Evolutionary conservation across 2,113 vertebrate species (phyloP).

Genomic region (Bos javanicus): DNA sequence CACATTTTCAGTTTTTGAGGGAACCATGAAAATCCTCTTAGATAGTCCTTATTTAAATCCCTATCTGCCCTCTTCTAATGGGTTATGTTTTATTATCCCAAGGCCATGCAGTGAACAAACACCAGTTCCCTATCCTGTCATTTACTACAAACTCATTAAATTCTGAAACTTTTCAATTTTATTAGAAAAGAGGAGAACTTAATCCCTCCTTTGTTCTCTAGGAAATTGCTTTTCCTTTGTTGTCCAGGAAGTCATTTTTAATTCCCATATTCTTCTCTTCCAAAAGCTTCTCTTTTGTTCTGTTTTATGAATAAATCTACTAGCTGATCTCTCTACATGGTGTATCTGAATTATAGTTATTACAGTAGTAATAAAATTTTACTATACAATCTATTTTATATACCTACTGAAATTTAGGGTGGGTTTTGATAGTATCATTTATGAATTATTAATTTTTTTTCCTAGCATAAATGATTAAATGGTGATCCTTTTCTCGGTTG

Average conservation of each 20-base stretch:
- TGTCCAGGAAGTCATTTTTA: not conserved
- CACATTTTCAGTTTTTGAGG: not conserved
- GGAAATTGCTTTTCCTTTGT: not conserved
- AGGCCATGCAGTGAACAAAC: not conserved
- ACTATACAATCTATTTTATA: not conserved
- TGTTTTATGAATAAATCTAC: slow-evolving; percentile 3
- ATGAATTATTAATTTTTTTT: slow-evolving; percentile 8
- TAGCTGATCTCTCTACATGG: not conserved
- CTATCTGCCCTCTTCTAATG: not conserved
- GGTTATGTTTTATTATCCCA: not conserved
- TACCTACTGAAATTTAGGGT: not conserved
- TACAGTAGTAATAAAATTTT: not conserved
- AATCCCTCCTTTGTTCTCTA: not conserved
- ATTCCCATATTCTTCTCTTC: not conserved
- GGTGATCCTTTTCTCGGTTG: not conserved
- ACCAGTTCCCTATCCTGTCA: not conserved
- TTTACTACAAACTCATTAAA: not conserved
- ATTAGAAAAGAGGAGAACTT: not conserved
- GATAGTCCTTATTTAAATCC: not conserved
- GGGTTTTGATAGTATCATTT: not conserved
- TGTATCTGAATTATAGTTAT: not conserved
- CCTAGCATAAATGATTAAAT: not conserved
- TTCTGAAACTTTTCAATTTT: not conserved
- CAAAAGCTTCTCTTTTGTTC: not conserved
- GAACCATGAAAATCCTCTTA: slow-evolving; percentile 21